These are phyloP conservation scores for Heliconius himera DNA, from an alignment of 1,140 invertebrate species.

Conservation along the genomic window DNA sequence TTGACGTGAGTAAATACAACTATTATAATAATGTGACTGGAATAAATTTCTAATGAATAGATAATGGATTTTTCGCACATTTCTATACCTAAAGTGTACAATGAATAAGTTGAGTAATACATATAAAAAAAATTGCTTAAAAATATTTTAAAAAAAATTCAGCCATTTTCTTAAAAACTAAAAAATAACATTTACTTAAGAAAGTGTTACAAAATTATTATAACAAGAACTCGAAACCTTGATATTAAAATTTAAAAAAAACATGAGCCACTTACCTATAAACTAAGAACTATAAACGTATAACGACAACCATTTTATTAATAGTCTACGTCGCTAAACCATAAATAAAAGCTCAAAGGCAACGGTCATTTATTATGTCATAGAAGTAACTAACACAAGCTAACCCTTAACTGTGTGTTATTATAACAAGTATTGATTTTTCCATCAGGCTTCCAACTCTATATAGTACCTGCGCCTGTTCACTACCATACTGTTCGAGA, in stretches of 20 bases:
- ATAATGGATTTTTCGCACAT: background rate
- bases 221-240: conserved; percentile 6
- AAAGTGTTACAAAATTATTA: background rate
- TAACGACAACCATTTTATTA: conserved; percentile 23
- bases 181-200: no score
- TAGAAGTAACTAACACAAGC: conserved; percentile 32
- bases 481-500: no score
- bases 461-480: background rate
- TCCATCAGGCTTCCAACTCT: background rate
- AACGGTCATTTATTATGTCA: conserved; percentile 33
- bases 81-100: background rate
- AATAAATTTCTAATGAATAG: background rate
- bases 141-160: no score
- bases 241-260: conserved; percentile 19
- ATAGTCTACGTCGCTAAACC: conserved; percentile 27
- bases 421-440: conserved; percentile 34
- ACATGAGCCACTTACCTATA: conserved; percentile 25
- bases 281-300: conserved; percentile 15
- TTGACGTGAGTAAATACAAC: background rate
- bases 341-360: conserved; percentile 37
- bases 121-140: no score
- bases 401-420: conserved; percentile 29
- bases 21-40: background rate
- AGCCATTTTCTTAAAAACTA: no score
- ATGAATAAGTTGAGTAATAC: background rate